Evolutionary conservation across 2,888 invertebrate genomes (phyloP), one percentile per base, ranked within the genome.

Genomic region (Eristalis tenax): DNA sequence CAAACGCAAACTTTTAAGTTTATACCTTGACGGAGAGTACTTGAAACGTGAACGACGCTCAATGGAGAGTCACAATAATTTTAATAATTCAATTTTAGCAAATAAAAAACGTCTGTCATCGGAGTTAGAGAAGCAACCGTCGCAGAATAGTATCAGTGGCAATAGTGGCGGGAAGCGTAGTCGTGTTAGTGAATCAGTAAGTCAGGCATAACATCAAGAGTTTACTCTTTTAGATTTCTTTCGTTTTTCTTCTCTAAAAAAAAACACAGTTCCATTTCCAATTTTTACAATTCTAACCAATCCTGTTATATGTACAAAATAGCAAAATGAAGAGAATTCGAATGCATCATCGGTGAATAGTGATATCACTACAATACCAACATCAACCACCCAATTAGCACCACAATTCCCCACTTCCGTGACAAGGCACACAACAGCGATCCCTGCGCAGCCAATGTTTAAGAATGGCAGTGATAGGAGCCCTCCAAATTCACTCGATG

Each of bases 1-100:
- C 0, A 96, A 96, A 88, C 95, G 96, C 91, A 97, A 96, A 92
- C 96, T 96, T 90, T 93, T 97, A 56, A 94, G 94, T 89, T 95
- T 95, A 90, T 97, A 97, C 93, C 93, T 97, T 88, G 95, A 96
- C 8, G 94, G 95, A 13, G 95, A 95, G 89, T 94, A 96, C 87
- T 92, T 96, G 61, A 96, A 95, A 91, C 94, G 96, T 56, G 97
- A 97, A 91, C 94, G 96, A 82, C 96, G 96, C 90, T 94, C 94
- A 28, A 95, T 95, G 82, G 92, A 93, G 74, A 92, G 91, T 89
- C 92, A 92, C 86, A 93, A 90, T 78, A 92, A 89, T 83, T 93
- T 93, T 74, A 92, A 91, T 78, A 92, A 92, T 89, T 87, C 92
- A 43, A 89, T 92, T 85, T 82, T 91, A 89, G 92, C 92, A 13